Base-by-base conservation (phyloP, 1,140 invertebrate species). In the Ceratitis capitata region DNA sequence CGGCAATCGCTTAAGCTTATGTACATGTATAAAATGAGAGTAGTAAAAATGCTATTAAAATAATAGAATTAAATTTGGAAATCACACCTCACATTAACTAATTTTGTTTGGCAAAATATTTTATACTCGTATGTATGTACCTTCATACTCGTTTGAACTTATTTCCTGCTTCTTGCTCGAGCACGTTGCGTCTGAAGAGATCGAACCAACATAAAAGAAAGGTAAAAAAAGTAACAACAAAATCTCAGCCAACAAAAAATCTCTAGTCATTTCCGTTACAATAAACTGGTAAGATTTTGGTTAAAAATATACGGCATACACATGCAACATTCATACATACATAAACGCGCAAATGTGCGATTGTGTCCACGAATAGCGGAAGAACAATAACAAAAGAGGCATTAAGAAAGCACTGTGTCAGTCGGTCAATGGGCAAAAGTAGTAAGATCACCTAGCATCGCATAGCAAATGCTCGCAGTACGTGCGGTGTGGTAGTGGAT, bases 391-490 rank as follows among this genome's bases (percentile, higher is more conserved):
- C 69, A 78, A 45, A 78, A 45, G 69, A 45, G 12, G 26, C 39
- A 78, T 45, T 78, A 45, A 45, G 61, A 26, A 23, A 78, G n/a
- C 69, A 78, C 69, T 78, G 69, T 78, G 69, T 78, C 69, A 78
- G 69, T 78, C 69, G 69, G 69, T 78, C 69, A 78, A 78, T 78
- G 39, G 39, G 69, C 39, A 78, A 78, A 78, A 45, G 39, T 69
- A 69, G 61, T 14, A 69, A 69, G 16, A 69, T 69, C 61, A 69
- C 61, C 32, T 69, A 69, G 61, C 61, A 69, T 69, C 23, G 61
- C 29, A 1, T 6, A 19, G 51, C n/a, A 53, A n/a, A n/a, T n/a
- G n/a, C n/a, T n/a, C n/a, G n/a, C n/a, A n/a, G n/a, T n/a, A n/a
- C n/a, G n/a, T n/a, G n/a, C n/a, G n/a, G n/a, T n/a, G 19, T 23